Evolutionary conservation across 2,113 vertebrate species (phyloP).

Genomic region (Prunella himalayana): DNA sequence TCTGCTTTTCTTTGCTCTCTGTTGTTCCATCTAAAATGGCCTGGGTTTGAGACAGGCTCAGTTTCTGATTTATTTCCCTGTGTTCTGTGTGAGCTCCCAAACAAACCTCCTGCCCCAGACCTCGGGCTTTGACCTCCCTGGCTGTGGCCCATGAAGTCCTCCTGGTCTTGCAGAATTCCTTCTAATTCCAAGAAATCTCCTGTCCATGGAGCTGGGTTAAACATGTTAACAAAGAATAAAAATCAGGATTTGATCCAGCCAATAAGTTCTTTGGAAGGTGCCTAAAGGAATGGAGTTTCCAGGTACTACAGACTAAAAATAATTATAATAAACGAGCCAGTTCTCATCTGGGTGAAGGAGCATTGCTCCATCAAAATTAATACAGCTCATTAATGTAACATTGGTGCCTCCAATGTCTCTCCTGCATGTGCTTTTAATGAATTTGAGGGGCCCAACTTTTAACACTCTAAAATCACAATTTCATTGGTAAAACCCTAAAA

Average conservation of each 20-base stretch:
- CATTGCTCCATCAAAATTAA: background rate
- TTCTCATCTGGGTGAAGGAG: background rate
- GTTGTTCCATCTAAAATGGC: background rate
- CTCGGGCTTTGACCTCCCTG: background rate
- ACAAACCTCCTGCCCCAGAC: background rate
- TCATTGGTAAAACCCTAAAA: background rate
- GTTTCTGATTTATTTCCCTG: background rate
- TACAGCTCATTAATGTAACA: background rate
- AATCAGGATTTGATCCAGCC: background rate
- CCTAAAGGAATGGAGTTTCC: background rate
- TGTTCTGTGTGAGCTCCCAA: background rate
- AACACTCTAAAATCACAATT: background rate
- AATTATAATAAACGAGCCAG: background rate
- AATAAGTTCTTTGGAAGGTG: background rate
- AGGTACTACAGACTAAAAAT: background rate
- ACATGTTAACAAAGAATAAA: background rate
- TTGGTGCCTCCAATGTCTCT: background rate
- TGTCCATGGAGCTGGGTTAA: background rate
- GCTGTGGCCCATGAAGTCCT: background rate
- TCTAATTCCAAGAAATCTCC: background rate
- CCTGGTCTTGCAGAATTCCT: background rate
- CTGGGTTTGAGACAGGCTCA: fast-evolving
- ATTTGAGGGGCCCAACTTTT: background rate
- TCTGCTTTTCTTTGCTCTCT: background rate
- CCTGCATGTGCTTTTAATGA: background rate